Conservation (phyloP, 2,888 invertebrate genomes). For the Alloplasta piceator region DNA sequence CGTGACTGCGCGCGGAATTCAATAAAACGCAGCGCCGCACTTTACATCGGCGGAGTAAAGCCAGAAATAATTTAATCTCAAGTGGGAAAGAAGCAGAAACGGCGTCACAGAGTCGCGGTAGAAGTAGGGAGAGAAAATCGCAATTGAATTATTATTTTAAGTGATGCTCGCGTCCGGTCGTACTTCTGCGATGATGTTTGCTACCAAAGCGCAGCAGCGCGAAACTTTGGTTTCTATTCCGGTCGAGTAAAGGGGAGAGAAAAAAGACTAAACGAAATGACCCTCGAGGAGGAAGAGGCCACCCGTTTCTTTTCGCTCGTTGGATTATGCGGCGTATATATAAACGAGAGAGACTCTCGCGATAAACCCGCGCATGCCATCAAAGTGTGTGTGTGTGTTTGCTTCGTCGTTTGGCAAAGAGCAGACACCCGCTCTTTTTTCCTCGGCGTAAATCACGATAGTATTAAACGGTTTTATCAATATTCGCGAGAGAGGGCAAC, state of each 20-base stretch:
- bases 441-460: slow-evolving; percentile 75
- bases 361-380: slow-evolving; percentile 33
- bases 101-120: neutral
- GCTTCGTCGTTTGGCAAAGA: slow-evolving; percentile 42
- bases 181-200: slow-evolving; percentile 50
- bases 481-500: slow-evolving; percentile 41
- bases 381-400: slow-evolving; percentile 25
- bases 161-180: slow-evolving; percentile 71
- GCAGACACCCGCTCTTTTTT: slow-evolving; percentile 25
- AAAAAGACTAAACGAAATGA: slow-evolving; percentile 64
- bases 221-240: slow-evolving; percentile 57
- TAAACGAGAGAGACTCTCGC: slow-evolving; percentile 19
- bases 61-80: slow-evolving; percentile 74
- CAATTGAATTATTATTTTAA: slow-evolving; percentile 76
- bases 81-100: slow-evolving; percentile 20
- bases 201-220: slow-evolving; percentile 48
- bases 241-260: slow-evolving; percentile 53
- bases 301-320: slow-evolving; percentile 37
- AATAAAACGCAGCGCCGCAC: slow-evolving; percentile 33
- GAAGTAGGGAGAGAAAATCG: slow-evolving; percentile 65
- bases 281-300: slow-evolving; percentile 24
- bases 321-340: slow-evolving; percentile 40
- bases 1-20: slow-evolving; percentile 26
- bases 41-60: slow-evolving; percentile 58
- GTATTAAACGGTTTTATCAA: slow-evolving; percentile 67